A percentile compares a stretch with the other conserved stretches of the same genome.
phyloP scores from a whole-genome alignment of 2,113 vertebrate species.

The Lophotis ruficrista region DNA sequence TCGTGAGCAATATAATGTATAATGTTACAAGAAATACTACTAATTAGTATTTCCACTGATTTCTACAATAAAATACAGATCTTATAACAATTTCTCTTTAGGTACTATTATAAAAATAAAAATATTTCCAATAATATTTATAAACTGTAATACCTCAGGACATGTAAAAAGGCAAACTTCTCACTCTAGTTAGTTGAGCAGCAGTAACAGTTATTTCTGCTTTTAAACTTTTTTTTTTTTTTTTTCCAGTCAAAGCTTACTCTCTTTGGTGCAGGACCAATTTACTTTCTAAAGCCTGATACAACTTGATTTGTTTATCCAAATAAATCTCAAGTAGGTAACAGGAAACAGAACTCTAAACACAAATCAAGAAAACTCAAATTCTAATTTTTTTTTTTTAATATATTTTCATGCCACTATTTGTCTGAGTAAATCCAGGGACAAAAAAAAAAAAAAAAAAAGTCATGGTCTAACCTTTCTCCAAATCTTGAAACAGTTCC shows the following conservation, averaged over 20 bases:
- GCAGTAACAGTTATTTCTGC: not conserved
- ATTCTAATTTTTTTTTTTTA: not conserved
- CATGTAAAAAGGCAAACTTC: not conserved
- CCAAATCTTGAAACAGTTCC: not conserved
- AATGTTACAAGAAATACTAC: not conserved
- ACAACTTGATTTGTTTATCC: not conserved
- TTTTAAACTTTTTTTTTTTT: not conserved
- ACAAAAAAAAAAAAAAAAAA: rapidly evolving
- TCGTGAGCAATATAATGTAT: not conserved
- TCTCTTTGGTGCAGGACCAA: not conserved
- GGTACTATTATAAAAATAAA: not conserved
- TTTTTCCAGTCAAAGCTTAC: not conserved
- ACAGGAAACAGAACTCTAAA: not conserved
- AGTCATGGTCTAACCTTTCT: not conserved
- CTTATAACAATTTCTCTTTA: not conserved
- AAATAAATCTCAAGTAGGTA: not conserved
- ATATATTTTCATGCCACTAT: not conserved
- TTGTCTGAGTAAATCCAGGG: not conserved
- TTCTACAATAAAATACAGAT: not conserved
- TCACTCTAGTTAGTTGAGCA: not conserved
- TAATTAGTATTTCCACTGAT: not conserved
- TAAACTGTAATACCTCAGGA: not conserved
- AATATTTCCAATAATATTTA: not conserved
- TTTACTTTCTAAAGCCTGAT: not conserved
- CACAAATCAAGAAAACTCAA: not conserved